phyloP scores from a whole-genome alignment of 2,113 vertebrate species.

The Ophiodon elongatus region DNA sequence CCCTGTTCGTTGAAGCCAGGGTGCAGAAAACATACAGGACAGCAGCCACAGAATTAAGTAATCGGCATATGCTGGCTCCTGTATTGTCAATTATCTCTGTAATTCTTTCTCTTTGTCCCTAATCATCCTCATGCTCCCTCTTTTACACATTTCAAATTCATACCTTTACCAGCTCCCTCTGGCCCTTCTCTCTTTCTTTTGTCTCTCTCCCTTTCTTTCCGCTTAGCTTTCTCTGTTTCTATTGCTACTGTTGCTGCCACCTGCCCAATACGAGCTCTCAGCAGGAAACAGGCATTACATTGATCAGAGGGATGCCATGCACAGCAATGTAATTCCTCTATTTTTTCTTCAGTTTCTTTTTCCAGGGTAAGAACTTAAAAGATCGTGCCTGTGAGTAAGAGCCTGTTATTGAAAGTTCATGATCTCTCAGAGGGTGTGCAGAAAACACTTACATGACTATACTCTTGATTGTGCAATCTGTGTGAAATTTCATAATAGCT shows the following conservation, averaged over 20 bases:
- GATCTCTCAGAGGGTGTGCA: conserved; percentile 1
- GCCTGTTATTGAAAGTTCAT: conserved; percentile 27
- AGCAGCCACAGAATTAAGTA: conserved; percentile 30
- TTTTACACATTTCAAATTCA: conserved; percentile 30
- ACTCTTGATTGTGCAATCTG: background rate
- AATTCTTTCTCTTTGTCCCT: conserved; percentile 32
- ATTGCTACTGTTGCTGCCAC: conserved; percentile 18
- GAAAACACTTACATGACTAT: background rate
- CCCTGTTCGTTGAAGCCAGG: background rate
- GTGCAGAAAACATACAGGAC: conserved; percentile 10
- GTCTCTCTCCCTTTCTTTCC: conserved; percentile 17
- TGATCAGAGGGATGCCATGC: conserved; percentile 52
- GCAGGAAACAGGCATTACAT: conserved; percentile 35
- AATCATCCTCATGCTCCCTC: conserved; percentile 25
- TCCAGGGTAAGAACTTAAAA: background rate
- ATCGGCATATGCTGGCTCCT: conserved; percentile 9
- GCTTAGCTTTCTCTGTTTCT: conserved; percentile 30
- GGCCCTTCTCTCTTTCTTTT: conserved; percentile 43
- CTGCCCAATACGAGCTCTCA: conserved; percentile 42
- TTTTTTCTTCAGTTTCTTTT: conserved; percentile 28
- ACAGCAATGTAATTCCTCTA: conserved; percentile 23
- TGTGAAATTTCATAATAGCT: conserved; percentile 15
- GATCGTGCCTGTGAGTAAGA: conserved; percentile 8
- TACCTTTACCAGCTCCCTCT: conserved; percentile 12
- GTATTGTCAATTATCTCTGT: conserved; percentile 28